Base-by-base conservation (phyloP, 2,113 vertebrate species). In the Eurypyga helias region DNA sequence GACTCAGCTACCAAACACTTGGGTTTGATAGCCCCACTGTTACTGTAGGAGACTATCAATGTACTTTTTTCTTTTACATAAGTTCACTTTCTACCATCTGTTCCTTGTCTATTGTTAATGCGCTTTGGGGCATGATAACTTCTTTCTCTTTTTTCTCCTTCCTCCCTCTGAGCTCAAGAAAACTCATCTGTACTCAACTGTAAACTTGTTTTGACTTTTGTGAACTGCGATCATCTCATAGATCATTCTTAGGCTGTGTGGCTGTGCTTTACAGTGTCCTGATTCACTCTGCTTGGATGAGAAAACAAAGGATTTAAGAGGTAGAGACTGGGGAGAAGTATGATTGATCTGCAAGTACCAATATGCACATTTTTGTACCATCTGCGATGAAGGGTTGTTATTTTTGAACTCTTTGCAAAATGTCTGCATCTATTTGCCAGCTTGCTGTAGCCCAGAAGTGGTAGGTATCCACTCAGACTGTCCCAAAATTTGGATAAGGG, bases 41-140 rank as follows among this genome's bases (percentile, higher is more conserved):
- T 90, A 43, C 29, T 57, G 2, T 57, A n/a, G 26, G 23, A 60
- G 6, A 33, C 6, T 64, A 15, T 33, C 1, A 13, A 17, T n/a
- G 17, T 72, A 18, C 20, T 38, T 45, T 55, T 48, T 18, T 73
- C 11, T 61, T 61, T 77, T 20, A 33, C 11, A 62, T 25, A 55
- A 43, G 6, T 61, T 76, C 5, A 17, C 15, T 61, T 84, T 76
- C 72, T 49, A 43, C 14, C 7, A 38, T 80, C 29, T 84, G 17
- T 6, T 36, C 13, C 10, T 90, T 0, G 0, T 69, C 15, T 41
- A 17, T 31, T 57, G 2, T 48, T 65, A 41, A 57, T 34, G 8
- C 34, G 5, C 9, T 57, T 70, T 71, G 17, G 26, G 18, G 9
- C 24, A 36, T 43, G 38, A 60, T 14, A 28, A 93, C 19, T 83